Evolutionary conservation across 2,888 invertebrate genomes (phyloP).

Genomic region (Alentia gelatinosa): DNA sequence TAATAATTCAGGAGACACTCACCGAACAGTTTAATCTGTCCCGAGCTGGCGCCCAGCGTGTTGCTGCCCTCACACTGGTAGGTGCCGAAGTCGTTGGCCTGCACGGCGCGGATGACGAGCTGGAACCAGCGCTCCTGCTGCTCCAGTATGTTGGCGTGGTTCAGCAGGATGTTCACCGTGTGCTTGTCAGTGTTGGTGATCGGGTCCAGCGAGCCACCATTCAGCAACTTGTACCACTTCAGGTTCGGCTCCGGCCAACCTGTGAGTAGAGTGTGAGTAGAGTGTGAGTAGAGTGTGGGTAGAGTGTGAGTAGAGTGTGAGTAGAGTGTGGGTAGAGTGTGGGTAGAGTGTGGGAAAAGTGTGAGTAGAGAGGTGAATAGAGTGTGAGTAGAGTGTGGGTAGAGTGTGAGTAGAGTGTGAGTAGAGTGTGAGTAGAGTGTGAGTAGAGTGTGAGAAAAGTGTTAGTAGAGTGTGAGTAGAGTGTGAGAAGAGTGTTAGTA

Average conservation of each 20-base stretch:
- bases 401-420: too few species aligned
- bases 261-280: not conserved
- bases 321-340: too few species aligned
- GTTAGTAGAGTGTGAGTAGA: too few species aligned
- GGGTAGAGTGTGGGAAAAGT: too few species aligned
- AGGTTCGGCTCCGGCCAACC: slow-evolving; percentile 64
- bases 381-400: too few species aligned
- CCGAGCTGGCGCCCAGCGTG: slow-evolving; percentile 67
- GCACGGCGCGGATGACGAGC: slow-evolving; percentile 74
- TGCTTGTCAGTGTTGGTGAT: slow-evolving; percentile 63
- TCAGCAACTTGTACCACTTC: slow-evolving; percentile 61
- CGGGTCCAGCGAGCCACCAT: slow-evolving; percentile 45
- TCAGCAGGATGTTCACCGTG: slow-evolving; percentile 65
- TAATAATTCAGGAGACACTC: too few species aligned
- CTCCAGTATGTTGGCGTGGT: slow-evolving; percentile 63
- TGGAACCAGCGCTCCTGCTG: slow-evolving; percentile 71
- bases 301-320: too few species aligned
- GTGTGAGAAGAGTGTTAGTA: too few species aligned
- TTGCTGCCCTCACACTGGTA: slow-evolving; percentile 76
- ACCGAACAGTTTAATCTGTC: slow-evolving; percentile 73
- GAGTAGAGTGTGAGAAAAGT: too few species aligned
- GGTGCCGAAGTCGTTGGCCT: slow-evolving; percentile 74
- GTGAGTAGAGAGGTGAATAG: too few species aligned
- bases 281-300: too few species aligned
- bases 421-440: too few species aligned